Percentiles rank a stretch among this genome's conserved stretches.
phyloP scores from a whole-genome alignment of 2,888 invertebrate species.

The Neocrepidodera transversa region DNA sequence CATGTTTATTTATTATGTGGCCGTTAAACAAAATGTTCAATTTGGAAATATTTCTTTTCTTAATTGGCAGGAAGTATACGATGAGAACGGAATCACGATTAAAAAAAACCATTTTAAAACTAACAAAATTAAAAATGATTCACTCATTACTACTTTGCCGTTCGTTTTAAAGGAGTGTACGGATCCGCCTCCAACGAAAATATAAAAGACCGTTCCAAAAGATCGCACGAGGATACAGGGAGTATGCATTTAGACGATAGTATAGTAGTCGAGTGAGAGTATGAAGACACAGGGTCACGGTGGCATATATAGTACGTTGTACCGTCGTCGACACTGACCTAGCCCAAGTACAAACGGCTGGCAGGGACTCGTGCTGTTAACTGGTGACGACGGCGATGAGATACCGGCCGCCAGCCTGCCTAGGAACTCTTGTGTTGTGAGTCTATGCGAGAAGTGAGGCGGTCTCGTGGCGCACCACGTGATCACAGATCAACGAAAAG shows the following conservation, averaged over 20 bases:
- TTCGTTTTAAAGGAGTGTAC: too few relatives aligned
- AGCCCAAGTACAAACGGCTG: conserved; percentile 24
- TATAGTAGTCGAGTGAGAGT: not conserved
- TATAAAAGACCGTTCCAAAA: too few relatives aligned
- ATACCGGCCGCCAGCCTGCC: conserved; percentile 38
- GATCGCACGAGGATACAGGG: too few relatives aligned
- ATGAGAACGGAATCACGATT: too few relatives aligned
- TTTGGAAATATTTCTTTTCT: too few relatives aligned
- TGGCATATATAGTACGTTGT: conserved; percentile 18
- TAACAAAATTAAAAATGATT: too few relatives aligned
- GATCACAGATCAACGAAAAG: conserved; percentile 34
- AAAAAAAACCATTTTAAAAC: too few relatives aligned
- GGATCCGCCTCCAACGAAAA: too few relatives aligned
- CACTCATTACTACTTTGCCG: too few relatives aligned
- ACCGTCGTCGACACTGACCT: conserved; percentile 38
- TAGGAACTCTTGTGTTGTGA: conserved; percentile 27
- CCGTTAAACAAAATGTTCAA: too few relatives aligned
- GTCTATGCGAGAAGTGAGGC: not conserved
- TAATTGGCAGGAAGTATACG: too few relatives aligned
- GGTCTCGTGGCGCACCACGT: conserved; percentile 49
- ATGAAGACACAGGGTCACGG: conserved; percentile 35
- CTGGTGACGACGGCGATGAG: not conserved
- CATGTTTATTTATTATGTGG: too few relatives aligned
- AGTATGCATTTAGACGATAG: not conserved
- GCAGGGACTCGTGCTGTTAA: not conserved